Base-by-base conservation (phyloP, 2,888 invertebrate genomes). In the Drosophila leonis region DNA sequence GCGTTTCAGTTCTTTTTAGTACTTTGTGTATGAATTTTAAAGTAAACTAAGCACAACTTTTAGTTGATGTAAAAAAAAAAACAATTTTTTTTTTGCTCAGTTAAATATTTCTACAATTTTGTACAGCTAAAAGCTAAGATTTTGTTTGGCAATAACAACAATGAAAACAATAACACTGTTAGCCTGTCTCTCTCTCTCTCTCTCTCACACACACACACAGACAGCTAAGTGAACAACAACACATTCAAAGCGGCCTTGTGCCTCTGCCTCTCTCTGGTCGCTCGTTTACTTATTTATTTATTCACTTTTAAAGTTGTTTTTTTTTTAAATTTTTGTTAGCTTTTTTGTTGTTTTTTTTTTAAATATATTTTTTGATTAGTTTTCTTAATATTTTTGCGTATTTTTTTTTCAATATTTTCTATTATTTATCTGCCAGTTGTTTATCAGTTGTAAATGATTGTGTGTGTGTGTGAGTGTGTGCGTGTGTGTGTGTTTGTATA, bases 211-310 rank as follows among this genome's bases (percentile, higher is more conserved):
- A 57, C n/a, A 18, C 37, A 31, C 5, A 39, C 24, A 35, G 18
- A 12, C 18, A 10, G 4, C 44, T 46, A 46, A 46, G 39, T 52
- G 41, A 39, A 55, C 55, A 62, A 67, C 59, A 68, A 65, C 29
- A 46, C 39, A 55, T 27, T 46, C 49, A 65, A 72, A 59, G 65
- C 83, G 90, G 88, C 83, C 83, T 90, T 83, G 68, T 66, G 63
- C 18, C 37, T 29, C 42, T 62, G 24, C 15, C 42, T 35, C 46
- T 20, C 27, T 18, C 24, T 39, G n/a, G 13, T n/a, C 18, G 39
- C 51, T 64, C n/a, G 15, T 29, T 41, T 35, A 44, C 56, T 52
- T 55, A 29, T 48, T 64, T 35, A 37, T 79, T 75, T 41, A 51
- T 65, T 39, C 33, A 29, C 15, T 37, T 35, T 12, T 10, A 37